Evolutionary conservation across 2,113 vertebrate species (phyloP), one percentile per base, ranked within the genome.

Genomic region (Dascyllus trimaculatus): DNA sequence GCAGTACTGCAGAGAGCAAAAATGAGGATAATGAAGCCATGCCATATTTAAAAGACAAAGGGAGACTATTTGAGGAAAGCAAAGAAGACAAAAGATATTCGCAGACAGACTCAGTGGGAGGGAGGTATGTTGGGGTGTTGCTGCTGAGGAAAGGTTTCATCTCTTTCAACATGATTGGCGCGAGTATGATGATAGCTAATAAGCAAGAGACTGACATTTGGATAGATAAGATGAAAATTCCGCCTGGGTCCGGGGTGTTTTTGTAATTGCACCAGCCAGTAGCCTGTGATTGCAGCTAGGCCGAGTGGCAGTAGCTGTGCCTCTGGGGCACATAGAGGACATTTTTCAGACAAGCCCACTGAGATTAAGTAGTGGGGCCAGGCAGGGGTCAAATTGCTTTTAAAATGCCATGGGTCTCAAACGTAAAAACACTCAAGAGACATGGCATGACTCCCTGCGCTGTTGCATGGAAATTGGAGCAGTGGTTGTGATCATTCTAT

Each of bases 201-300:
- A 94, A 93, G 93, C 85, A 87, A 82, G 78, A 89, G 78, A 76
- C 85, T 94, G 93, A 94, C 94, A 95, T 95, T 95, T 95, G 86
- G 86, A 91, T 78, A 91, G 93, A 94, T 92, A 91, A 94, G 88
- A 93, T 92, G 86, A 86, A 91, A 91, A 91, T 88, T 92, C 84
- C 66, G 78, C 81, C 88, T 58, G 75, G 72, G 92, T 86, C 86
- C 84, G 48, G 79, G 79, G 86, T 90, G 74, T 87, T 94, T 94
- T 86, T 86, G 89, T 92, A 92, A 93, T 93, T 94, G 89, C 80
- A 76, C 87, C 70, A 81, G 82, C 80, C 80, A 84, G 85, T 68
- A 89, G 82, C 74, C 87, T 79, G 88, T 84, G 92, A 93, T 89
- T 91, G 87, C 81, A 67, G 78, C 72, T 59, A 70, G 75, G 52